These are phyloP conservation scores for Pissodes strobi DNA, from an alignment of 1,140 invertebrate species.

Conservation along the genomic window DNA sequence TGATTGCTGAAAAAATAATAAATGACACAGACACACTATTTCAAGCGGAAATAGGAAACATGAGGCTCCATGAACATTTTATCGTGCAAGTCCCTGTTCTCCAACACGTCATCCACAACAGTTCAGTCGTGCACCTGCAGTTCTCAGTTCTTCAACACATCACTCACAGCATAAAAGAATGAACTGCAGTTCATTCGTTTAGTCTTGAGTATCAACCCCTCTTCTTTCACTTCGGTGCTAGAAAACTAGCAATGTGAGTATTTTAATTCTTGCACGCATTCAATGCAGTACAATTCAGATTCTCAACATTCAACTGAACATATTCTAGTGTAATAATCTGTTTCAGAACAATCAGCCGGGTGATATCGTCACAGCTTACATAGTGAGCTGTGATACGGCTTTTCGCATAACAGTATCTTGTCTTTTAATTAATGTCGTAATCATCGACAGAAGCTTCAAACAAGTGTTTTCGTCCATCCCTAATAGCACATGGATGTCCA, in stretches of 20 bases:
- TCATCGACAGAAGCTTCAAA: slow-evolving; percentile 16
- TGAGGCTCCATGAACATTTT: background rate
- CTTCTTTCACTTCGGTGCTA: too few species aligned
- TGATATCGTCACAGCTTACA: background rate
- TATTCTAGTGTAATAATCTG: background rate
- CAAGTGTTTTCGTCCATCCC: background rate
- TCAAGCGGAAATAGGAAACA: background rate
- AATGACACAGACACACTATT: slow-evolving; percentile 12
- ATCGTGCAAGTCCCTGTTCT: too few species aligned
- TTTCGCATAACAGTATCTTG: slow-evolving; percentile 24
- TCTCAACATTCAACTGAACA: background rate
- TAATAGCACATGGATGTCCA: too few species aligned
- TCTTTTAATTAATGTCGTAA: slow-evolving; percentile 38
- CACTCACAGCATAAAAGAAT: too few species aligned
- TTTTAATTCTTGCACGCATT: too few species aligned
- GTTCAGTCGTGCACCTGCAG: too few species aligned
- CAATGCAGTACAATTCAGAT: background rate
- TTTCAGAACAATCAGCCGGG: background rate
- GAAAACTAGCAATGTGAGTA: too few species aligned
- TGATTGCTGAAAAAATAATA: slow-evolving; percentile 21
- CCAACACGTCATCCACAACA: too few species aligned
- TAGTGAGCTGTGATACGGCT: background rate
- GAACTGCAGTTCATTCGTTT: too few species aligned
- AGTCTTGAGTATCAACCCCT: too few species aligned
- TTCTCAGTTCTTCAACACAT: too few species aligned